Percentiles rank a stretch among this genome's conserved stretches.
Conservation (phyloP, 2,797 vertebrate species). For the Odontamblyopus rebecca region DNA sequence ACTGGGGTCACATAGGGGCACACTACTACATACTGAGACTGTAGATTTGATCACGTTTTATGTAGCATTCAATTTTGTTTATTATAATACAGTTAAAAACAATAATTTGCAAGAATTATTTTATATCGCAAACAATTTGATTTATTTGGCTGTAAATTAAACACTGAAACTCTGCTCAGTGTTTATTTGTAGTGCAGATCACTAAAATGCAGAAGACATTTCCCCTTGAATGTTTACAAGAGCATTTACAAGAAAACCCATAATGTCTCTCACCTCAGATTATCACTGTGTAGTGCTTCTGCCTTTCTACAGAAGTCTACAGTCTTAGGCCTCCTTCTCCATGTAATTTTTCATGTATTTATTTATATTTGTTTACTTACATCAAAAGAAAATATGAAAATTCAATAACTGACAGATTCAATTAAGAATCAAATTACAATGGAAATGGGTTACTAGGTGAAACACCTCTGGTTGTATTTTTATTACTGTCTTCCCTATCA, state of each 20-base stretch:
- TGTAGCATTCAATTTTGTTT: neutral
- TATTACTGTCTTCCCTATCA: neutral
- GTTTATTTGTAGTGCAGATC: too few species aligned
- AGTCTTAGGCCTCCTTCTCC: too few species aligned
- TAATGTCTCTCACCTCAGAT: neutral
- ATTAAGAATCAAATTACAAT: too few species aligned
- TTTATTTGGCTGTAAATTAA: too few species aligned
- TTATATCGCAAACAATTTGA: too few species aligned
- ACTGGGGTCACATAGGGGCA: neutral
- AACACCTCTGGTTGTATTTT: neutral
- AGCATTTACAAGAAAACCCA: neutral
- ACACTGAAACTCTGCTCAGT: too few species aligned
- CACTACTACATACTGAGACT: neutral
- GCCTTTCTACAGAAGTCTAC: too few species aligned
- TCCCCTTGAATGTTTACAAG: neutral
- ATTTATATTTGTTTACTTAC: neutral
- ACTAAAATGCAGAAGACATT: too few species aligned
- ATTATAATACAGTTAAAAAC: neutral
- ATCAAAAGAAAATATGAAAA: neutral
- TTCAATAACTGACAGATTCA: neutral
- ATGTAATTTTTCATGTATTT: too few species aligned
- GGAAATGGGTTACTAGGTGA: neutral
- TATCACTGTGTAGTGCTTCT: neutral
- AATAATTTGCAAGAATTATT: neutral
- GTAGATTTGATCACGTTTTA: too few species aligned